phyloP scores from a whole-genome alignment of 2,797 vertebrate species.

The Phrynocephalus vlangalii region DNA sequence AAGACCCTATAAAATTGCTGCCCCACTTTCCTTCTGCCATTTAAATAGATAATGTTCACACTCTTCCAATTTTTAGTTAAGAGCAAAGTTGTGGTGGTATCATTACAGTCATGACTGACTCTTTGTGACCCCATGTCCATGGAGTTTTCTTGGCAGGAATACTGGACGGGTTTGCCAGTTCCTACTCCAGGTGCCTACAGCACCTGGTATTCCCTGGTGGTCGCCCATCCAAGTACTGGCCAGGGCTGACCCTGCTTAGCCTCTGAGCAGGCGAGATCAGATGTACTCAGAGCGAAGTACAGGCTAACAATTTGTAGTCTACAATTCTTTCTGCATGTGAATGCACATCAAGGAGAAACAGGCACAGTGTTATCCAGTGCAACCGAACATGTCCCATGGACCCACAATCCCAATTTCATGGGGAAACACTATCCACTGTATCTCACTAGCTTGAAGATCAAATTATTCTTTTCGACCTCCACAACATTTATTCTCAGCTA shows the following conservation, averaged over 20 bases:
- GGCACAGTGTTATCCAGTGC: background rate
- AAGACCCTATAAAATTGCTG: too few relatives aligned
- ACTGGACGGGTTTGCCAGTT: too few relatives aligned
- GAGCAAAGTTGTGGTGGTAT: too few relatives aligned
- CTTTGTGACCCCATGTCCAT: too few relatives aligned
- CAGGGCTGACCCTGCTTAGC: too few relatives aligned
- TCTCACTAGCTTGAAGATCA: background rate
- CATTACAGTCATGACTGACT: too few relatives aligned
- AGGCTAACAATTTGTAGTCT: background rate
- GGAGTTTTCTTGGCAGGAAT: too few relatives aligned
- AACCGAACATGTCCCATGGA: background rate
- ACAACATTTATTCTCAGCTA: background rate
- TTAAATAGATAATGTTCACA: background rate
- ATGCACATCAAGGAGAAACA: background rate
- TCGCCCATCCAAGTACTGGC: too few relatives aligned
- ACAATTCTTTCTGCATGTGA: background rate
- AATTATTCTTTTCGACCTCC: slow-evolving; percentile 17
- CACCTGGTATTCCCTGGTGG: too few relatives aligned
- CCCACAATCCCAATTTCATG: background rate
- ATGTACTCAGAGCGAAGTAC: too few relatives aligned
- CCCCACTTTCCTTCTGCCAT: background rate
- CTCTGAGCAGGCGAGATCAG: too few relatives aligned
- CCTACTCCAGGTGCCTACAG: too few relatives aligned
- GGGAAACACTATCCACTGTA: background rate
- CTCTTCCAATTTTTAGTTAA: slow-evolving; percentile 9